A percentile compares a stretch with the other conserved stretches of the same genome.
Evolutionary conservation across 1,140 invertebrate species (phyloP).

Genomic region (Atta cephalotes): DNA sequence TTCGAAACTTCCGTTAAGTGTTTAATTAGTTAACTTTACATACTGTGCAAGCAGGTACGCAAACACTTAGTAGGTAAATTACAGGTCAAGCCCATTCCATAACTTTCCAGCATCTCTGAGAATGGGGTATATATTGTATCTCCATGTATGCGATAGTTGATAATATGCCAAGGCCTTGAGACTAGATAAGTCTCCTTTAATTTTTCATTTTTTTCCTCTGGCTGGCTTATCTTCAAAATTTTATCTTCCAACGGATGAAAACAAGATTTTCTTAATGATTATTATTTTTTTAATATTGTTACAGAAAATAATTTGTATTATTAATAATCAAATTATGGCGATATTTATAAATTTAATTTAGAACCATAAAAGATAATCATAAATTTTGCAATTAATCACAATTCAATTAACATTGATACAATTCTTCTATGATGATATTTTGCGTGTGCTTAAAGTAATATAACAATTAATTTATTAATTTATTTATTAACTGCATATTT

Average conservation of each 20-base stretch:
- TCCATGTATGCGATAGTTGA: constrained; percentile 73
- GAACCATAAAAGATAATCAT: not conserved
- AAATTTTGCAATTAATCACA: constrained; percentile 5
- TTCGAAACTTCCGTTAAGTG: constrained; percentile 80
- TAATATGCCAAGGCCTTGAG: constrained; percentile 66
- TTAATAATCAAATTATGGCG: not conserved
- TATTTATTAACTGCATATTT: not conserved
- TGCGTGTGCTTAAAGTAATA: not conserved
- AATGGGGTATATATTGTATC: constrained; percentile 74
- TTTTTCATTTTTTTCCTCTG: constrained; percentile 38
- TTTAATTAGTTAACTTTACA: constrained; percentile 84
- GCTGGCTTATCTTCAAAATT: not conserved
- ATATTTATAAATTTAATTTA: not conserved
- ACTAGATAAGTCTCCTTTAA: constrained; percentile 54
- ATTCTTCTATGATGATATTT: not conserved
- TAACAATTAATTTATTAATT: constrained; percentile 62
- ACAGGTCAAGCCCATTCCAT: constrained; percentile 80
- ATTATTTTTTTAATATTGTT: not conserved
- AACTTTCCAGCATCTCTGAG: constrained; percentile 79
- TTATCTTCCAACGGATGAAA: not conserved
- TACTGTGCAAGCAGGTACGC: constrained; percentile 74
- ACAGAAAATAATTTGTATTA: not conserved
- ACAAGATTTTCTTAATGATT: not conserved
- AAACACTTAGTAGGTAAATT: constrained; percentile 84
- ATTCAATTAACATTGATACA: not conserved